Conservation (phyloP, 2,888 invertebrate species). For the Acronicta alni region DNA sequence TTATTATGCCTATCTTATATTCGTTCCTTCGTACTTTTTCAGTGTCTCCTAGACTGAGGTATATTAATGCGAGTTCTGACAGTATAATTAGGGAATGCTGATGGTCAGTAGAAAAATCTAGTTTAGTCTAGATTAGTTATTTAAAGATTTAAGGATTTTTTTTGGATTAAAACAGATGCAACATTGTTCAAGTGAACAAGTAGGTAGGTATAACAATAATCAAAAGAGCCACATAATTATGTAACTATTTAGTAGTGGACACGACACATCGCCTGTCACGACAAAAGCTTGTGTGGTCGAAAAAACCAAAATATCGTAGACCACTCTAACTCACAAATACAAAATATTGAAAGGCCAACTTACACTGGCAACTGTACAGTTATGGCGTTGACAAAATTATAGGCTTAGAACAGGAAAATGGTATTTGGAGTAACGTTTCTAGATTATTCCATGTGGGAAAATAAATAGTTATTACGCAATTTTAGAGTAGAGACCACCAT, state of each 20-base stretch:
- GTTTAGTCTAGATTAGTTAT: no score
- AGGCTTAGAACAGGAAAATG: conserved; percentile 73
- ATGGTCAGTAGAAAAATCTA: no score
- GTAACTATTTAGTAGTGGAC: conserved; percentile 58
- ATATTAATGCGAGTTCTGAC: no score
- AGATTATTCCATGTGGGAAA: conserved; percentile 64
- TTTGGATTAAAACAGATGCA: background rate
- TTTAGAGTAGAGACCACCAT: conserved; percentile 47
- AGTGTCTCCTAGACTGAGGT: background rate
- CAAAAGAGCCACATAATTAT: conserved; percentile 31
- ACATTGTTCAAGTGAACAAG: conserved; percentile 12
- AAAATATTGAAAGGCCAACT: conserved; percentile 47
- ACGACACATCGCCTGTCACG: conserved; percentile 66
- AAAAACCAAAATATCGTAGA: conserved; percentile 56
- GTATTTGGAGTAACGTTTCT: conserved; percentile 67
- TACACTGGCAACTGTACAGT: conserved; percentile 54
- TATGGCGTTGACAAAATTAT: conserved; percentile 74
- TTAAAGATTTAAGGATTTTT: no score
- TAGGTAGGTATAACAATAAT: conserved; percentile 13
- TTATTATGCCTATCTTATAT: no score
- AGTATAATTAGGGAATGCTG: no score
- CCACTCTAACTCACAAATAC: conserved; percentile 43
- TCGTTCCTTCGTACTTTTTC: no score
- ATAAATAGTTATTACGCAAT: conserved; percentile 66
- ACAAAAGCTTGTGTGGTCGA: conserved; percentile 74